Conservation (phyloP, 2,888 invertebrate species). For the Hirtodrosophila confusa region DNA sequence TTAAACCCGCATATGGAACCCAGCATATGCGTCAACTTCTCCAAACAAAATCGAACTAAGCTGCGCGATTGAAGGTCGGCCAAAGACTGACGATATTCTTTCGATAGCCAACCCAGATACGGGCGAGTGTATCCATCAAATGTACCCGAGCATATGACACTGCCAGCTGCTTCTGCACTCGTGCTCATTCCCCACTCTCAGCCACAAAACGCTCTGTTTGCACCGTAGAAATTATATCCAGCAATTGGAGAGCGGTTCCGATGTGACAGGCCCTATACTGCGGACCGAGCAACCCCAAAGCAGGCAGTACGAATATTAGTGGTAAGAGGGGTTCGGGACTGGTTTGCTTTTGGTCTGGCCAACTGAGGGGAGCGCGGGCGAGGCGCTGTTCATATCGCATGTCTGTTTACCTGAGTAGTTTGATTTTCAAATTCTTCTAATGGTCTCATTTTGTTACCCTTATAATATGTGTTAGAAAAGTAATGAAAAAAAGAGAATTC, state of each 20-base stretch:
- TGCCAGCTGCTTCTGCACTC: slow-evolving; percentile 25
- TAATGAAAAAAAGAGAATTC: no score
- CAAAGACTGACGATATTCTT: slow-evolving; percentile 35
- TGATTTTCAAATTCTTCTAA: no score
- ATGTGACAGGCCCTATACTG: no score
- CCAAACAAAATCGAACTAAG: slow-evolving; percentile 27
- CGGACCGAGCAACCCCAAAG: slow-evolving; percentile 25
- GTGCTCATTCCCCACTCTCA: not conserved
- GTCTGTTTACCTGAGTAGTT: no score
- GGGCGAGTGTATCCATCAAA: slow-evolving; percentile 39
- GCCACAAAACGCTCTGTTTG: slow-evolving; percentile 12
- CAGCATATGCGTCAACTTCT: slow-evolving; percentile 16
- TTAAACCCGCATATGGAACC: slow-evolving; percentile 1
- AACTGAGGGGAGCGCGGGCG: not conserved
- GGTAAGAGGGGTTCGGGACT: slow-evolving; percentile 19
- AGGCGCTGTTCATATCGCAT: no score
- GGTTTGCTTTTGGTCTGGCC: slow-evolving; percentile 17
- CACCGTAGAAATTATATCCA: slow-evolving; percentile 25
- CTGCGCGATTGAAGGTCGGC: slow-evolving; percentile 47
- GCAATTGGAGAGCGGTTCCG: slow-evolving; percentile 16
- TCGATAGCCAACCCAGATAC: slow-evolving; percentile 25
- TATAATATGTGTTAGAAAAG: no score
- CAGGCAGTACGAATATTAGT: not conserved
- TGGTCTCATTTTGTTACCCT: no score
- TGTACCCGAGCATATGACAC: slow-evolving; percentile 16